Percentiles rank a stretch among this genome's conserved stretches.
Conservation (phyloP, 2,888 invertebrate species). For the Caenorhabditis zanzibari region DNA sequence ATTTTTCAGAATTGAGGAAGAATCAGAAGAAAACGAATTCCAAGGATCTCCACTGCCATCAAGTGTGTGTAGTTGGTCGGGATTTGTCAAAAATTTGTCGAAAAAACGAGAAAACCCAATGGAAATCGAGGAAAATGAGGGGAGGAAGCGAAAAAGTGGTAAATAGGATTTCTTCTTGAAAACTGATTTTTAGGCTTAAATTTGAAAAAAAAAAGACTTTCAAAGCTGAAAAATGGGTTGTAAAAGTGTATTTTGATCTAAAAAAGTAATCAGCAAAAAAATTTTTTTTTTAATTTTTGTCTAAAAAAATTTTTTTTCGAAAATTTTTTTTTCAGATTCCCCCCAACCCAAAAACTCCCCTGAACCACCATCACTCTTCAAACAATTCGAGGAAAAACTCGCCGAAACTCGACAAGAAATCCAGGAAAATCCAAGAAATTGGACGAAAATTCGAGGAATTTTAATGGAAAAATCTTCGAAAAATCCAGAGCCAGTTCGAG, state of each 20-base stretch:
- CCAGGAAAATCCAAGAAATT: neutral
- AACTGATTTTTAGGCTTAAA: neutral
- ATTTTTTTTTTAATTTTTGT: too few species aligned
- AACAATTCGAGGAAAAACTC: neutral
- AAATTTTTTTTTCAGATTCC: neutral
- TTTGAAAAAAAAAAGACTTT: too few species aligned
- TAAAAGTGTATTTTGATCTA: too few species aligned
- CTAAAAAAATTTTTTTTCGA: too few species aligned
- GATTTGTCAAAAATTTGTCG: neutral
- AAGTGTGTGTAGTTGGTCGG: neutral
- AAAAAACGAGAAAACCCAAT: conserved; percentile 12
- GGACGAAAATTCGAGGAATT: conserved; percentile 21
- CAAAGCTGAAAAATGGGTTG: too few species aligned
- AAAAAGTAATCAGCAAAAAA: too few species aligned
- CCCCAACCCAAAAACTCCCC: neutral
- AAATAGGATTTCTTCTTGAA: too few species aligned
- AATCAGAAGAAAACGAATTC: neutral
- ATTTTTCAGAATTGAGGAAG: conserved; percentile 11
- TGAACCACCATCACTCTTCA: neutral
- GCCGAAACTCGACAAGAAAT: neutral
- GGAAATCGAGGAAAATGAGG: conserved; percentile 3
- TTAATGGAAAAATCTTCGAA: conserved; percentile 8
- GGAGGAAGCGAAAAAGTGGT: neutral
- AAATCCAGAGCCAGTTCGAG: neutral
- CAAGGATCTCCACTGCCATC: conserved; percentile 6